Percentiles rank a stretch among this genome's conserved stretches.
Evolutionary conservation across 2,113 vertebrate genomes (phyloP).

Genomic region (Potamarius usumacintae): DNA sequence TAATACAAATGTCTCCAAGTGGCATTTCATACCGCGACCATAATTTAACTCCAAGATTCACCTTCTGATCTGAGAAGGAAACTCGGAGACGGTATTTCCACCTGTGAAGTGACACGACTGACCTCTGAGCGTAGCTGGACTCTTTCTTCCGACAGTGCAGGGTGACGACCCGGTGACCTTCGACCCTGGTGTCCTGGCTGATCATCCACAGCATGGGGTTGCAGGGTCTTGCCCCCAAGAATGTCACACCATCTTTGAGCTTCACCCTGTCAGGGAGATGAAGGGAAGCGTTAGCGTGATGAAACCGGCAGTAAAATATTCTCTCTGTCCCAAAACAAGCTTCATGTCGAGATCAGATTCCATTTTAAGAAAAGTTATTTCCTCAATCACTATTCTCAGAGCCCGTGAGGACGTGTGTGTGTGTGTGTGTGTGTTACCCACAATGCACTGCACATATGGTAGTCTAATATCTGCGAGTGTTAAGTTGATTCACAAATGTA

Average conservation of each 20-base stretch:
- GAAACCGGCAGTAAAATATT: neutral
- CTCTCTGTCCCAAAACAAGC: neutral
- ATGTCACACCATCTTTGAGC: slow-evolving; percentile 85
- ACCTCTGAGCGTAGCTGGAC: slow-evolving; percentile 76
- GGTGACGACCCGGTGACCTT: slow-evolving; percentile 79
- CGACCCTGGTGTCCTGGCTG: slow-evolving; percentile 74
- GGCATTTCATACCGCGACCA: neutral
- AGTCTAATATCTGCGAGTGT: neutral
- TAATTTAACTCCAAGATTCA: neutral
- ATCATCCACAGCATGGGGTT: slow-evolving; percentile 86
- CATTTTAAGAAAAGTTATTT: neutral
- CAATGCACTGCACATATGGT: neutral
- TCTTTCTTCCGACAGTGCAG: slow-evolving; percentile 83
- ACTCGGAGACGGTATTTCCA: neutral
- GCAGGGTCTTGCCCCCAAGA: slow-evolving; percentile 81
- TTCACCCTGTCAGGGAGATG: slow-evolving; percentile 77
- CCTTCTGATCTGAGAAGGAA: neutral
- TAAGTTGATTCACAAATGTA: neutral
- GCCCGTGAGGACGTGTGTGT: neutral
- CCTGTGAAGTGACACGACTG: slow-evolving; percentile 39
- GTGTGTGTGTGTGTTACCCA: neutral
- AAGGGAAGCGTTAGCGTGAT: neutral
- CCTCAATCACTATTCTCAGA: neutral
- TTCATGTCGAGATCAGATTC: neutral
- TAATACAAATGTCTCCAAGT: neutral